Conservation (phyloP, 2,113 vertebrate genomes). For the Pyrgilauda ruficollis region DNA sequence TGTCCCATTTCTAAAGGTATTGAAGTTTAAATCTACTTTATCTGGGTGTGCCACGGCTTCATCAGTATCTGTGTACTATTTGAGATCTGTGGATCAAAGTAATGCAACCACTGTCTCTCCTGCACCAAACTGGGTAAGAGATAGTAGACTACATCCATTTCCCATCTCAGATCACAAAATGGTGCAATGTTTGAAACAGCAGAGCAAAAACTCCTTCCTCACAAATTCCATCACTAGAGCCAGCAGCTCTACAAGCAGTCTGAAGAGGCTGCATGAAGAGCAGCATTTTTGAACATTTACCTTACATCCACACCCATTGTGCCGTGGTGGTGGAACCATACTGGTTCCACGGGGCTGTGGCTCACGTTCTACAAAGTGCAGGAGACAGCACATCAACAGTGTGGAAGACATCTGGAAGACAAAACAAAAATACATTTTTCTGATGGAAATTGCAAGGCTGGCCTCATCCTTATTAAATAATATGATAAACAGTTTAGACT, state of each 20-base stretch:
- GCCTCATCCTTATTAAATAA: background rate
- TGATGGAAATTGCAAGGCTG: background rate
- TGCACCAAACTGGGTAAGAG: background rate
- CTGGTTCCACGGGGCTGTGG: background rate
- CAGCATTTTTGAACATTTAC: background rate
- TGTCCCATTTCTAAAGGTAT: background rate
- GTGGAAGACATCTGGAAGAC: no score
- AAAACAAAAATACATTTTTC: background rate
- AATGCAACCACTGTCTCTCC: background rate
- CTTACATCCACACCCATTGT: background rate
- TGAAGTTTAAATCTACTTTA: background rate
- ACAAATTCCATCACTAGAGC: background rate
- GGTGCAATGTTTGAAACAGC: background rate
- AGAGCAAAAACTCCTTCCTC: background rate
- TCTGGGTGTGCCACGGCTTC: fast-evolving
- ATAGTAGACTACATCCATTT: background rate
- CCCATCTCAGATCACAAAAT: background rate
- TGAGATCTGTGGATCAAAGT: background rate
- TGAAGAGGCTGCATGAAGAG: background rate
- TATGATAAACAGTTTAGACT: background rate
- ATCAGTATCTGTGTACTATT: background rate
- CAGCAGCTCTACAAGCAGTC: background rate
- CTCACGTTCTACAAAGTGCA: background rate
- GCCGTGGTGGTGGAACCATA: fast-evolving
- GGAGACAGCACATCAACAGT: fast-evolving